Conservation (phyloP, 2,888 invertebrate species). For the Odontothrips loti region DNA sequence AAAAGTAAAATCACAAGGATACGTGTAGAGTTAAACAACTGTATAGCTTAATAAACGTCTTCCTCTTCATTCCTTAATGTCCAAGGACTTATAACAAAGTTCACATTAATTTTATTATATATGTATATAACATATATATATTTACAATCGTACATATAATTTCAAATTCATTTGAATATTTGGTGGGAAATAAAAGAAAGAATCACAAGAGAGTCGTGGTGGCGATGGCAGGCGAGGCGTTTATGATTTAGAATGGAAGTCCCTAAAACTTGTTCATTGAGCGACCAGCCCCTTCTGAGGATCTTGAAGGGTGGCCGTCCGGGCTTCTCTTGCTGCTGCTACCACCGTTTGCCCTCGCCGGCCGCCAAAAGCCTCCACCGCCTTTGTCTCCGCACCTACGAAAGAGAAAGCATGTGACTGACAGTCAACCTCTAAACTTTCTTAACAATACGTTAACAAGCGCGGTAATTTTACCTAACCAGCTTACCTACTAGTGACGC, state of each 20-base stretch:
- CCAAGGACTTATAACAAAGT: conserved; percentile 23
- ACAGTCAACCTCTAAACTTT: neutral
- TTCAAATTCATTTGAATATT: conserved; percentile 12
- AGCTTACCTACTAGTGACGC: conserved; percentile 33
- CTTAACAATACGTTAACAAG: neutral
- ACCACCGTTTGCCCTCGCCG: neutral
- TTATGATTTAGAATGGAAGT: neutral
- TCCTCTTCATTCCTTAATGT: neutral
- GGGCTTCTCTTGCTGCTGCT: neutral
- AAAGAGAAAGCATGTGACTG: neutral
- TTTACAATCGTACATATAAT: neutral
- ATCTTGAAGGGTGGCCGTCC: neutral
- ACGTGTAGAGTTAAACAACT: conserved; percentile 23
- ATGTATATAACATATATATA: conserved; percentile 24
- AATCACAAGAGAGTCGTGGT: conserved; percentile 24
- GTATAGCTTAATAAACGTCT: conserved; percentile 12
- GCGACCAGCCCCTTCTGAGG: neutral
- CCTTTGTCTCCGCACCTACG: conserved; percentile 1
- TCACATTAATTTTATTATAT: conserved; percentile 10
- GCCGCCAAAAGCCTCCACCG: conserved; percentile 17
- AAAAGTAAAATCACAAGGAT: conserved; percentile 19
- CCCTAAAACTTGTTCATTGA: neutral
- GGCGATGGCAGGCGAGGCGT: neutral
- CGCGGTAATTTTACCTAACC: neutral
- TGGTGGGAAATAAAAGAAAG: conserved; percentile 16